Conservation (phyloP, 2,888 invertebrate species). For the Drosophila meridionalis region DNA sequence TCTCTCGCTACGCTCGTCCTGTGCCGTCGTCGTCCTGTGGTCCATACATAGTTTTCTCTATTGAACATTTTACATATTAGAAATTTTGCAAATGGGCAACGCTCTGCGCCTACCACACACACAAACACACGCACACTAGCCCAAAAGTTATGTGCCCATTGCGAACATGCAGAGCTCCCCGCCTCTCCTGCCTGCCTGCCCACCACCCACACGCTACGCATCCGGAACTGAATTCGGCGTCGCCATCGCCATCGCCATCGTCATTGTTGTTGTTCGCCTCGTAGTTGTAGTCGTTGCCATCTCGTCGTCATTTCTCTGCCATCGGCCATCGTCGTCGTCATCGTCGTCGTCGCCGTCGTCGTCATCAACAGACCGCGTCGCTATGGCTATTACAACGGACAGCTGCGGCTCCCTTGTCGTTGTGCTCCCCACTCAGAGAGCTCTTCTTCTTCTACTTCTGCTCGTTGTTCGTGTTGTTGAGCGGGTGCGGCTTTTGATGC, state of each 20-base stretch:
- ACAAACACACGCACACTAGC: conserved; percentile 21
- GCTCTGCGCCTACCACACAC: conserved; percentile 57
- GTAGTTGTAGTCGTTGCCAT: conserved; percentile 49
- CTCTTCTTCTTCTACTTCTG: conserved; percentile 1
- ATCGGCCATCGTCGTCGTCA: conserved; percentile 40
- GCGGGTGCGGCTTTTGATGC: conserved; percentile 79
- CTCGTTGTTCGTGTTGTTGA: conserved; percentile 55
- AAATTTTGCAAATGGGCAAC: conserved; percentile 78
- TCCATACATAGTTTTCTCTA: conserved; percentile 79
- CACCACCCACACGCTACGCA: conserved; percentile 64
- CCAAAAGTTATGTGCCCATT: conserved; percentile 75
- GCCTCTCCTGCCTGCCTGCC: not conserved
- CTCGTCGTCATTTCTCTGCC: conserved; percentile 57
- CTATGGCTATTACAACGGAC: conserved; percentile 59
- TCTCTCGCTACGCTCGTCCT: conserved; percentile 13
- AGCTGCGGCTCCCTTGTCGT: conserved; percentile 56
- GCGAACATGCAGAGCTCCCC: conserved; percentile 6
- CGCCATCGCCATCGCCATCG: conserved; percentile 43
- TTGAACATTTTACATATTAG: conserved; percentile 82
- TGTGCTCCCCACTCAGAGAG: conserved; percentile 9
- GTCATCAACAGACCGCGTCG: conserved; percentile 49
- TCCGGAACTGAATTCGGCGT: conserved; percentile 68
- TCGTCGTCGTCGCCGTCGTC: conserved; percentile 36
- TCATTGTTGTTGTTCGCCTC: conserved; percentile 42
- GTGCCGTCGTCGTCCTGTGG: conserved; percentile 47